A percentile compares a stretch with the other conserved stretches of the same genome.
These are phyloP conservation scores for Holcopasites calliopsidis DNA, from an alignment of 1,140 invertebrate genomes.

Conservation along the genomic window DNA sequence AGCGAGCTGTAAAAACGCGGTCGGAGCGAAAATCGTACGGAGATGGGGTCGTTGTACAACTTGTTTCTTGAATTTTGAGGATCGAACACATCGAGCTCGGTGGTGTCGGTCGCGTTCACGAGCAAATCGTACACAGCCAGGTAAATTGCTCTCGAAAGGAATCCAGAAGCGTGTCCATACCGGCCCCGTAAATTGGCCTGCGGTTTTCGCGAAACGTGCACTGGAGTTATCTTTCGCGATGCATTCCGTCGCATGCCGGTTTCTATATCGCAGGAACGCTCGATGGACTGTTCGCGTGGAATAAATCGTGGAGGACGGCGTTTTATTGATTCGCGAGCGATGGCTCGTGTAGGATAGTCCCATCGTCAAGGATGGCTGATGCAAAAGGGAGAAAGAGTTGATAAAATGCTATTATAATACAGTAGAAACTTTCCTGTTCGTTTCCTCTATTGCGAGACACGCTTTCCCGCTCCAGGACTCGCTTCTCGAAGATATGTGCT, in stretches of 20 bases:
- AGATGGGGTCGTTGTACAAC: conserved; percentile 2
- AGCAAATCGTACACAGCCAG: too few species aligned
- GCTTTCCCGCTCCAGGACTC: too few species aligned
- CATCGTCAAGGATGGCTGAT: not conserved
- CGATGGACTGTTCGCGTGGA: conserved; percentile 25
- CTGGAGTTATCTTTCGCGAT: conserved; percentile 16
- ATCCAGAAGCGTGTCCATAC: not conserved
- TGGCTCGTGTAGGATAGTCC: too few species aligned
- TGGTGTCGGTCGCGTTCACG: not conserved
- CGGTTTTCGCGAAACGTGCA: not conserved
- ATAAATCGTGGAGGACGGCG: not conserved
- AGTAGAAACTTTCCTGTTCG: too few species aligned
- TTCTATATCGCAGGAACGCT: not conserved
- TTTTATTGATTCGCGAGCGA: conserved; percentile 37
- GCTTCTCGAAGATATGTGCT: not conserved
- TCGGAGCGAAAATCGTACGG: not conserved
- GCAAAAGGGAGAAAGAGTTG: too few species aligned
- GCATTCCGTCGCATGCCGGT: not conserved
- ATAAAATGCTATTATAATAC: too few species aligned
- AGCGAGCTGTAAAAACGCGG: conserved; percentile 41
- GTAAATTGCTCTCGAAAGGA: conserved; percentile 44
- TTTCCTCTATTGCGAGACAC: too few species aligned
- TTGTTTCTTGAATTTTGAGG: not conserved
- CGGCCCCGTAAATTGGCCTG: not conserved
- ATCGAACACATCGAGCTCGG: not conserved